Evolutionary conservation across 2,797 vertebrate species (phyloP).

Genomic region (Iguana delicatissima): DNA sequence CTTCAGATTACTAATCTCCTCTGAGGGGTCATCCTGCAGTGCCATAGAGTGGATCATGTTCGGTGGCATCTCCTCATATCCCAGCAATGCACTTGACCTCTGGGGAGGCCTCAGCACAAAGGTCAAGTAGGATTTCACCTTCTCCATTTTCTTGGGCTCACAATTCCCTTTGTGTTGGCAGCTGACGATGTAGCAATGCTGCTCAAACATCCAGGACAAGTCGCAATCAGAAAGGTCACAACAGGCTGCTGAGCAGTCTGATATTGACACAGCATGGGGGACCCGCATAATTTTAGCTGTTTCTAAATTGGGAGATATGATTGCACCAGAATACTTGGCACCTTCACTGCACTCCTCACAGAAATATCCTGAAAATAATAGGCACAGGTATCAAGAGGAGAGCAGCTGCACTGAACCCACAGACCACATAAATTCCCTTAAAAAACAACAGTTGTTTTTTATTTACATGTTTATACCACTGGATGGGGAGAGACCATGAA

Average conservation of each 20-base stretch:
- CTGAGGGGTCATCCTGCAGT: constrained; percentile 57
- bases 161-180: constrained; percentile 86
- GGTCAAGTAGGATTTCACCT: constrained; percentile 83
- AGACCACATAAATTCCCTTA: too few species aligned
- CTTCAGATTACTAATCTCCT: constrained; percentile 72
- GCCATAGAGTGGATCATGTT: constrained; percentile 71
- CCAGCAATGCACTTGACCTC: constrained; percentile 79
- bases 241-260: constrained; percentile 85
- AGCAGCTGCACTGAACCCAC: neutral
- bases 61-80: constrained; percentile 78
- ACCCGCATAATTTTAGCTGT: constrained; percentile 84
- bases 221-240: constrained; percentile 87
- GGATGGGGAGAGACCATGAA: too few species aligned
- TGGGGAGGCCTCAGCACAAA: constrained; percentile 85
- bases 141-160: constrained; percentile 82
- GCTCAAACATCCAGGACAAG: constrained; percentile 90
- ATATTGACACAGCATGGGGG: constrained; percentile 80
- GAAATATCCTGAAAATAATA: constrained; percentile 78
- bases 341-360: constrained; percentile 88
- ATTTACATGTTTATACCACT: neutral
- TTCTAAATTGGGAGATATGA: constrained; percentile 86
- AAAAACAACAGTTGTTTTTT: neutral
- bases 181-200: constrained; percentile 88
- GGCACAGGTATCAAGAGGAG: constrained; percentile 29
- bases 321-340: constrained; percentile 82